phyloP scores from a whole-genome alignment of 2,797 vertebrate genomes.

The Tadarida brasiliensis region DNA sequence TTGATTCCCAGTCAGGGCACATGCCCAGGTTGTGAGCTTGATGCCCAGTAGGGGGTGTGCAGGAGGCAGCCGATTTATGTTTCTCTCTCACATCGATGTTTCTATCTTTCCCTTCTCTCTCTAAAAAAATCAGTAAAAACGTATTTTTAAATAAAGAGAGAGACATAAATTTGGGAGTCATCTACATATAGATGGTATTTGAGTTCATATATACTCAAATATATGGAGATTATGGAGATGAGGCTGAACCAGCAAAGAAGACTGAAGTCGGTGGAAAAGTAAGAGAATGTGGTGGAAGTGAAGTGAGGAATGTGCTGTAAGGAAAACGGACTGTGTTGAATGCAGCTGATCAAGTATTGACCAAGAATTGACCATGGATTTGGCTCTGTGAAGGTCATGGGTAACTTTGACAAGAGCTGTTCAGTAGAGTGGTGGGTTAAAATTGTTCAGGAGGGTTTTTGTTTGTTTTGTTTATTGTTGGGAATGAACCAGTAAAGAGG shows the following conservation, averaged over 20 bases:
- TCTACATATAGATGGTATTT: background rate
- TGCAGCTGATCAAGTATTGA: background rate
- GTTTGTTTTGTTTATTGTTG: background rate
- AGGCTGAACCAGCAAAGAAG: background rate
- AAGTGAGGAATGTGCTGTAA: conserved; percentile 3
- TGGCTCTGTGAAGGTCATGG: background rate
- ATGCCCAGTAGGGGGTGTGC: no score
- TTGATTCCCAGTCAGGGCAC: no score
- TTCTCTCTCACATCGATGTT: no score
- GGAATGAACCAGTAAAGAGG: background rate
- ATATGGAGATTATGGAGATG: background rate
- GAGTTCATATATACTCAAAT: background rate
- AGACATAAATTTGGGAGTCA: background rate
- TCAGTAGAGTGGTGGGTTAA: background rate
- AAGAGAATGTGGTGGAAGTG: background rate
- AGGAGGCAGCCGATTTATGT: no score
- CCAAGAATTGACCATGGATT: background rate
- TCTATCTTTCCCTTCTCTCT: no score
- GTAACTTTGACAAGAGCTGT: background rate
- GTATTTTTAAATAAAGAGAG: background rate
- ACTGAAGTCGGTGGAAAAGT: background rate
- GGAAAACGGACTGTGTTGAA: background rate
- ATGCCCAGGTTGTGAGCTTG: no score
- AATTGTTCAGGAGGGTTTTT: background rate
- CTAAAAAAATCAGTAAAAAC: no score